These are phyloP conservation scores for Tenthredo mesomela DNA, from an alignment of 2,888 invertebrate genomes.

Conservation along the genomic window DNA sequence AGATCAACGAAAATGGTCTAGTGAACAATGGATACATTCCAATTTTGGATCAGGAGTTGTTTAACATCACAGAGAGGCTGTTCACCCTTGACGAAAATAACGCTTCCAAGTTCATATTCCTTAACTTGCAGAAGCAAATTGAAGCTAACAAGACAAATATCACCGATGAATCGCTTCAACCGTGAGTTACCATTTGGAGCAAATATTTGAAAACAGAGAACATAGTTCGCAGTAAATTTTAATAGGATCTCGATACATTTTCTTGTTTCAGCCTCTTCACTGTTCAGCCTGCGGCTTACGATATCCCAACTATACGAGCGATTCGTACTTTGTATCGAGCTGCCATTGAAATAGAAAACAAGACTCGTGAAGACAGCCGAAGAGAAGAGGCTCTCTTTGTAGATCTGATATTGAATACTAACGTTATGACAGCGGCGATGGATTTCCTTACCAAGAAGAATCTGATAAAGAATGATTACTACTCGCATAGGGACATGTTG, in stretches of 20 bases:
- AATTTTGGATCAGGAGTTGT: constrained; percentile 68
- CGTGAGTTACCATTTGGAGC: constrained; percentile 61
- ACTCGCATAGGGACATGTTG: constrained; percentile 84
- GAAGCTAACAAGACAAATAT: constrained; percentile 56
- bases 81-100: constrained; percentile 67
- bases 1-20: background rate
- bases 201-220: background rate
- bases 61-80: constrained; percentile 68
- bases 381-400: constrained; percentile 67
- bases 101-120: constrained; percentile 61
- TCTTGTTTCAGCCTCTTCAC: constrained; percentile 65
- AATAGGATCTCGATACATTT: background rate
- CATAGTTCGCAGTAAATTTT: background rate
- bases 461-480: constrained; percentile 69
- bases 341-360: constrained; percentile 66
- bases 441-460: constrained; percentile 67
- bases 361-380: constrained; percentile 61
- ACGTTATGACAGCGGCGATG: constrained; percentile 67
- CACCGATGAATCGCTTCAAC: constrained; percentile 65
- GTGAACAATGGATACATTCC: background rate
- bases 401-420: constrained; percentile 69
- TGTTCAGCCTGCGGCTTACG: constrained; percentile 62
- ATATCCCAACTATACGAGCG: constrained; percentile 66
- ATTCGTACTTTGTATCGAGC: constrained; percentile 66
- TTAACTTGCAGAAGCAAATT: constrained; percentile 67